Evolutionary conservation across 2,888 invertebrate species (phyloP).

Genomic region (Automeris io): DNA sequence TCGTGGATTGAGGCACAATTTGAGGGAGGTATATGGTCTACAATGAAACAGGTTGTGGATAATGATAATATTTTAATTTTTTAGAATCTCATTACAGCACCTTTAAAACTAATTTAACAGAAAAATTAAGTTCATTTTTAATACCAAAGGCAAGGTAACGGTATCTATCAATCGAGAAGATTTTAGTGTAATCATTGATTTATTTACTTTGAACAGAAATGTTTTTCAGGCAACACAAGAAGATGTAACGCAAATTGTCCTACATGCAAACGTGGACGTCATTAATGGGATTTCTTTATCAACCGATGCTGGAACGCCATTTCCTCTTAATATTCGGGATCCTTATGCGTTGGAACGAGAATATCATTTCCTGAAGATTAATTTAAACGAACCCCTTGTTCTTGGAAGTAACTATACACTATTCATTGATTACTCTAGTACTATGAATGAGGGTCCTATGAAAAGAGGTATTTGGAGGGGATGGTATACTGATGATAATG

Average conservation of each 20-base stretch:
- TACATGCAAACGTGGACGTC: slow-evolving; percentile 69
- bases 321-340: slow-evolving; percentile 16
- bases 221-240: slow-evolving; percentile 39
- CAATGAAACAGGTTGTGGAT: no score
- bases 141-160: no score
- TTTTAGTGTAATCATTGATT: background rate
- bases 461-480: slow-evolving; percentile 67
- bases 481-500: slow-evolving; percentile 50
- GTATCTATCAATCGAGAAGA: background rate
- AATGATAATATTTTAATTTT: no score
- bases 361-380: slow-evolving; percentile 63
- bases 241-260: slow-evolving; percentile 50
- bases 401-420: slow-evolving; percentile 51
- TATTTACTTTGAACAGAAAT: background rate
- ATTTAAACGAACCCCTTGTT: slow-evolving; percentile 34
- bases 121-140: no score
- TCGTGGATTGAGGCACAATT: no score
- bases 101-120: no score
- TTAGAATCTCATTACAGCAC: no score
- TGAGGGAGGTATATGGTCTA: no score
- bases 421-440: slow-evolving; percentile 59
- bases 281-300: slow-evolving; percentile 32
- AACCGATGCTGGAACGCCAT: slow-evolving; percentile 18
- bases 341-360: slow-evolving; percentile 38
- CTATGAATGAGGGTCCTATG: slow-evolving; percentile 71